Evolutionary conservation across 1,140 invertebrate species (phyloP).

Genomic region (Drosophila suzukii): DNA sequence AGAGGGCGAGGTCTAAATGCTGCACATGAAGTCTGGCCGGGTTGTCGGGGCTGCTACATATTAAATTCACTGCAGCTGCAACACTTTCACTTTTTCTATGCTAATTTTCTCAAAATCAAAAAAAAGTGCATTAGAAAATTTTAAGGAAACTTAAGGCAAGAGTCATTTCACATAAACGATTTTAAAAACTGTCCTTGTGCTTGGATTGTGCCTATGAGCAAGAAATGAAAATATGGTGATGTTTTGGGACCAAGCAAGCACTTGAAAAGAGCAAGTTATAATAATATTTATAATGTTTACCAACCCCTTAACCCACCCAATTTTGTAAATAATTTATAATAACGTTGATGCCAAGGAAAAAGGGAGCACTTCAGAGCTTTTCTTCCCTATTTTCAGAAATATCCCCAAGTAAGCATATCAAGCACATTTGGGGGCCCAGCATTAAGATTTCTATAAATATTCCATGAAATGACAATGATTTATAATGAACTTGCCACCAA

Average conservation of each 20-base stretch:
- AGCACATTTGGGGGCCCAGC: neutral
- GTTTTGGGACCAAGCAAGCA: too few relatives aligned
- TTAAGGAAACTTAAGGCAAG: slow-evolving; percentile 12
- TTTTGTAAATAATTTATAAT: neutral
- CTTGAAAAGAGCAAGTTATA: too few relatives aligned
- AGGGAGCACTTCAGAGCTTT: neutral
- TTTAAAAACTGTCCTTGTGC: neutral
- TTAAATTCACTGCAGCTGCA: slow-evolving; percentile 75
- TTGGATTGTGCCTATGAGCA: too few relatives aligned
- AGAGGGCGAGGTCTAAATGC: slow-evolving; percentile 53
- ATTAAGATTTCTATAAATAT: slow-evolving; percentile 26
- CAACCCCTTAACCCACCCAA: too few relatives aligned
- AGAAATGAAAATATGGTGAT: too few relatives aligned
- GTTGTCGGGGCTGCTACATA: slow-evolving; percentile 55
- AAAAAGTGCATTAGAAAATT: slow-evolving; percentile 16
- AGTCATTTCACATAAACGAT: slow-evolving; percentile 25
- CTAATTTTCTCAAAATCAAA: slow-evolving; percentile 52
- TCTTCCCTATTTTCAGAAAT: neutral
- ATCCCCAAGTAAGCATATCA: slow-evolving; percentile 19
- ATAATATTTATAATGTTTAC: neutral
- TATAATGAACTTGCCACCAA: slow-evolving; percentile 51
- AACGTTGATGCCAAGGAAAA: neutral
- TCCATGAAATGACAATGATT: slow-evolving; percentile 29
- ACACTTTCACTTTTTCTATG: slow-evolving; percentile 75
- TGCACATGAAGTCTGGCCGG: slow-evolving; percentile 46